These are phyloP conservation scores for Cantharis rufa DNA, from an alignment of 2,888 invertebrate genomes.

Conservation along the genomic window DNA sequence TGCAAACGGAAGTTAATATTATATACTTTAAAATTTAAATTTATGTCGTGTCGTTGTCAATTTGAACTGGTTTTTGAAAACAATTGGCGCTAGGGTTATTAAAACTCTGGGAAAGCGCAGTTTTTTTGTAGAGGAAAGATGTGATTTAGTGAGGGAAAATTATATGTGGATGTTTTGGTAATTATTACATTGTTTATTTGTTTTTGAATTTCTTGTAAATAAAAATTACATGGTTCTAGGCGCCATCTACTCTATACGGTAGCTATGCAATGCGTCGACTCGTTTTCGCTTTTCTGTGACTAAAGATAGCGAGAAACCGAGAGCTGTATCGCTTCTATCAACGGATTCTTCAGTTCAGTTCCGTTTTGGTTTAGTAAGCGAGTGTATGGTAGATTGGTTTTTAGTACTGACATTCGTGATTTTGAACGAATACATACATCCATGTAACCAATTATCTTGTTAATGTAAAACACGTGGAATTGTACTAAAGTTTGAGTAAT, in stretches of 20 bases:
- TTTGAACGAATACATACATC: background rate
- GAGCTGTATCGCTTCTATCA: slow-evolving; percentile 17
- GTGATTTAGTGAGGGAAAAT: background rate
- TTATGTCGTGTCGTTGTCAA: background rate
- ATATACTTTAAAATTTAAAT: background rate
- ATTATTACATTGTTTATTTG: background rate
- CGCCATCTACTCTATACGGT: slow-evolving; percentile 23
- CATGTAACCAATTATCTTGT: background rate
- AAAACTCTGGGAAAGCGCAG: background rate
- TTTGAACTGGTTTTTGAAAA: background rate
- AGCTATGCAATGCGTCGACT: slow-evolving; percentile 29
- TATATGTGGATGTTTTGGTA: background rate
- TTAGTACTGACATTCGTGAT: background rate
- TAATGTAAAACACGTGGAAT: background rate
- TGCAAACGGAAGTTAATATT: background rate
- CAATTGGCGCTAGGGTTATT: background rate
- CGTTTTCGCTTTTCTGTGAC: slow-evolving; percentile 25
- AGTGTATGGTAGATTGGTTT: background rate
- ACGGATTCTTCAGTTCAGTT: slow-evolving; percentile 18
- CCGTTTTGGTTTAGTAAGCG: slow-evolving; percentile 7
- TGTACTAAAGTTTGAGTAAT: background rate
- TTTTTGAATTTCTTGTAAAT: background rate
- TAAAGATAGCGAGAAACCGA: slow-evolving; percentile 23
- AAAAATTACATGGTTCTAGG: slow-evolving; percentile 31
- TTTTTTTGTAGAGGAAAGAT: background rate